These are phyloP conservation scores for Puntigrus tetrazona DNA, from an alignment of 2,113 vertebrate genomes.

Conservation along the genomic window DNA sequence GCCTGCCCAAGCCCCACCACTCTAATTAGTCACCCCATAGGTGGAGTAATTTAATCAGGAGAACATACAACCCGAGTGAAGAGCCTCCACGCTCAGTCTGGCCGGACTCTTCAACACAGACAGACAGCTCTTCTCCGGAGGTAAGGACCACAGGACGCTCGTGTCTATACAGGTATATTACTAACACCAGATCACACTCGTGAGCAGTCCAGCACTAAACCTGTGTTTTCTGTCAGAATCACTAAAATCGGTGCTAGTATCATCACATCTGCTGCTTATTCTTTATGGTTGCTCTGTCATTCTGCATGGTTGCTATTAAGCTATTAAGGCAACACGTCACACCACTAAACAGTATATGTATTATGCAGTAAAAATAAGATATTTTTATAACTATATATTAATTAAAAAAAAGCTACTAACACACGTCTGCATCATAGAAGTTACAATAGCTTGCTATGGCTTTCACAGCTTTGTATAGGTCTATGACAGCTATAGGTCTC, in stretches of 20 bases:
- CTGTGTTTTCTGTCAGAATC: conserved; percentile 39
- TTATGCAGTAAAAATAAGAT: background rate
- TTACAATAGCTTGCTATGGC: background rate
- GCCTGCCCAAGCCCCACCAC: conserved; percentile 46
- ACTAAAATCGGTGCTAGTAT: conserved; percentile 12
- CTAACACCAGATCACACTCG: conserved; percentile 24
- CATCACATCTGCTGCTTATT: background rate
- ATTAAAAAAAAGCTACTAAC: background rate
- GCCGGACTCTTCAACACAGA: conserved; percentile 70
- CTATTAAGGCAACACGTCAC: background rate
- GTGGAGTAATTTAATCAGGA: conserved; percentile 78
- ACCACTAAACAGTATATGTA: background rate
- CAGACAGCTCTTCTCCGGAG: conserved; percentile 43
- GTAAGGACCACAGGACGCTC: conserved; percentile 54
- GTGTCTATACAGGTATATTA: conserved; percentile 40
- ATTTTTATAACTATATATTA: background rate
- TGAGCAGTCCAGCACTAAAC: conserved; percentile 7
- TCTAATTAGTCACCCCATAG: conserved; percentile 76
- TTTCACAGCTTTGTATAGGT: conserved; percentile 16
- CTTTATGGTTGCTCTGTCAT: background rate
- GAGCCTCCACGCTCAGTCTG: conserved; percentile 66
- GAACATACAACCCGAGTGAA: conserved; percentile 55
- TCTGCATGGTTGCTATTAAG: background rate
- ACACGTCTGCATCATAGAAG: background rate
- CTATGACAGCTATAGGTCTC: conserved; percentile 6